Percentiles rank a stretch among this genome's conserved stretches.
phyloP scores from a whole-genome alignment of 2,797 vertebrate species.

The Gymnothorax javanicus region DNA sequence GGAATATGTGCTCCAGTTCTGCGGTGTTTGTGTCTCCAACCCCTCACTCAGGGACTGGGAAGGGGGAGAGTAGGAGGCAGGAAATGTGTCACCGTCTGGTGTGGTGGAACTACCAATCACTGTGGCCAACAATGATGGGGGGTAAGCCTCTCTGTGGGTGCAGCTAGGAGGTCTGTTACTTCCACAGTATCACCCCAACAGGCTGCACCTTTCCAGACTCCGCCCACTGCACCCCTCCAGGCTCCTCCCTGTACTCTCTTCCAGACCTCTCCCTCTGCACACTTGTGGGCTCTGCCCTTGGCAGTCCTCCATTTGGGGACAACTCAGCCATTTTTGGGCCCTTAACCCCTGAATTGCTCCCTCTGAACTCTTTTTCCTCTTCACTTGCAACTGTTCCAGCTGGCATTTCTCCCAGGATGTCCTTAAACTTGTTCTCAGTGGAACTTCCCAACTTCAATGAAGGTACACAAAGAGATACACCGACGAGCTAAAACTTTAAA shows the following conservation, averaged over 20 bases:
- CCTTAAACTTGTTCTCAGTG: too few species aligned
- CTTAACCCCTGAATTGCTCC: too few species aligned
- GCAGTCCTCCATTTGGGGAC: too few species aligned
- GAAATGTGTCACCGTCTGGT: slow-evolving; percentile 13
- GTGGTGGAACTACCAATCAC: background rate
- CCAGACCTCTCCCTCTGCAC: too few species aligned
- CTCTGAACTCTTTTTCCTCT: too few species aligned
- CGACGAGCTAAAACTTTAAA: too few species aligned
- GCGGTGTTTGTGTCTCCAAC: background rate
- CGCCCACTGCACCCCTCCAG: background rate
- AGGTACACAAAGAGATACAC: too few species aligned
- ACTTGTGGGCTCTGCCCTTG: too few species aligned
- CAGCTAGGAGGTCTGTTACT: background rate
- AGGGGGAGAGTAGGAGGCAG: background rate
- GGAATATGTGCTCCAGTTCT: background rate
- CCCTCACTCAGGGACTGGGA: background rate
- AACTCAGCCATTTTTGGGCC: too few species aligned
- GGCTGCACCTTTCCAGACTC: background rate
- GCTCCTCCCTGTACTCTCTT: background rate
- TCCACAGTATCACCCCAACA: background rate
- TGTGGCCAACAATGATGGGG: background rate
- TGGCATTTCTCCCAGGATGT: too few species aligned
- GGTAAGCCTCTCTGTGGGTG: background rate
- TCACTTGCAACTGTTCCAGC: too few species aligned
- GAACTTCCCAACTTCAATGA: too few species aligned